Percentiles rank a stretch among this genome's conserved stretches.
phyloP scores from a whole-genome alignment of 2,888 invertebrate genomes.

The Nomada fabriciana region DNA sequence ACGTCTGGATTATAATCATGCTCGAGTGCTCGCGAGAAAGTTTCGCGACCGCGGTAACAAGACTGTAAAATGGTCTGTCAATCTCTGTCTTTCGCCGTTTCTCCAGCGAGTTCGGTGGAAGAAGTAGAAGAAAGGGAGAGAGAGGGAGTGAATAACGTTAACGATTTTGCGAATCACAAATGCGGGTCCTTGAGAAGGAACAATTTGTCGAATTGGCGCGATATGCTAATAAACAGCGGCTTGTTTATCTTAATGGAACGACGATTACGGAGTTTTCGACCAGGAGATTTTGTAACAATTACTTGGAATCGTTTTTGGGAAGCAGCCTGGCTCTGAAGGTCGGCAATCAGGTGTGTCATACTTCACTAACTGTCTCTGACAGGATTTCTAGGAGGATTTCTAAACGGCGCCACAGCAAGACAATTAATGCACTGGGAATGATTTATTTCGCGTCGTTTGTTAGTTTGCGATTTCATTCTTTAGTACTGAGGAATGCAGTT shows the following conservation, averaged over 20 bases:
- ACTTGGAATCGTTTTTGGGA: slow-evolving; percentile 21
- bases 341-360: too few relatives aligned
- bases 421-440: too few relatives aligned
- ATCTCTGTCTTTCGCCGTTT: slow-evolving; percentile 32
- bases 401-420: too few relatives aligned
- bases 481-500: not conserved
- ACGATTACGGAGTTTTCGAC: slow-evolving; percentile 11
- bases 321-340: not conserved
- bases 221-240: slow-evolving; percentile 28
- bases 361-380: too few relatives aligned
- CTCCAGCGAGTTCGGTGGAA: not conserved
- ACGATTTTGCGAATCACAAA: not conserved
- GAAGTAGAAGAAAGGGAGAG: not conserved
- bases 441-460: too few relatives aligned
- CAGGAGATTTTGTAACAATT: slow-evolving; percentile 14
- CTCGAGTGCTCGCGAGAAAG: slow-evolving; percentile 51
- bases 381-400: too few relatives aligned
- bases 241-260: slow-evolving; percentile 1
- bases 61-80: slow-evolving; percentile 50
- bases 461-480: too few relatives aligned
- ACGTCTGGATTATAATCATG: slow-evolving; percentile 57
- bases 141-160: slow-evolving; percentile 12
- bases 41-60: slow-evolving; percentile 39
- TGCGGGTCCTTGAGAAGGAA: not conserved
- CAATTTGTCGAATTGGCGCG: not conserved